Evolutionary conservation across 2,113 vertebrate genomes (phyloP).

Genomic region (Turdus rufiventris): DNA sequence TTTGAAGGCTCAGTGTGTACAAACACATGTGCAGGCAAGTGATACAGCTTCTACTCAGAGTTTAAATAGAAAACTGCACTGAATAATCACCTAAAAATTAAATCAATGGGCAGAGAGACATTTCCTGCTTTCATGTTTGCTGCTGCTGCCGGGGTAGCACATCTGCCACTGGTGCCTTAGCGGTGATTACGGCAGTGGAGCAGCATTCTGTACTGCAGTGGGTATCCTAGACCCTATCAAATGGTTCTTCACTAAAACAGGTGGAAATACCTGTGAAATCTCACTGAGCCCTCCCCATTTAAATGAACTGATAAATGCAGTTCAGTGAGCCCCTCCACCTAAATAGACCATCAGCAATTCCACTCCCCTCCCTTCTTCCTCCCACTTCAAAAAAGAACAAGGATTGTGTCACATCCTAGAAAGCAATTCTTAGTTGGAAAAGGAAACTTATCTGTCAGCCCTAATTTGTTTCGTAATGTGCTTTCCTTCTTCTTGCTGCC

Average conservation of each 20-base stretch:
- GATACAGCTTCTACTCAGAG: background rate
- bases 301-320: background rate
- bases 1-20: background rate
- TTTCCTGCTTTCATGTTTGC: background rate
- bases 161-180: background rate
- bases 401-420: background rate
- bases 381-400: background rate
- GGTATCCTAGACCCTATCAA: background rate
- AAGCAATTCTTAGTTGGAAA: conserved; percentile 8
- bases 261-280: background rate
- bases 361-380: background rate
- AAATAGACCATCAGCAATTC: background rate
- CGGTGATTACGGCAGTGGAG: fast-evolving
- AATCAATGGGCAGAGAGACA: background rate
- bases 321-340: background rate
- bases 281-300: background rate
- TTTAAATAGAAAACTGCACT: background rate
- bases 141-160: background rate
- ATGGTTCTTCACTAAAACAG: background rate
- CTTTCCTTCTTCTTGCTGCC: background rate
- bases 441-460: background rate
- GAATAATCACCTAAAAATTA: background rate
- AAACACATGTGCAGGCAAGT: background rate
- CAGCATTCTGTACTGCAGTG: background rate
- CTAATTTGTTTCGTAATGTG: background rate